Conservation (phyloP, 2,888 invertebrate species). For the Anodontia alba region DNA sequence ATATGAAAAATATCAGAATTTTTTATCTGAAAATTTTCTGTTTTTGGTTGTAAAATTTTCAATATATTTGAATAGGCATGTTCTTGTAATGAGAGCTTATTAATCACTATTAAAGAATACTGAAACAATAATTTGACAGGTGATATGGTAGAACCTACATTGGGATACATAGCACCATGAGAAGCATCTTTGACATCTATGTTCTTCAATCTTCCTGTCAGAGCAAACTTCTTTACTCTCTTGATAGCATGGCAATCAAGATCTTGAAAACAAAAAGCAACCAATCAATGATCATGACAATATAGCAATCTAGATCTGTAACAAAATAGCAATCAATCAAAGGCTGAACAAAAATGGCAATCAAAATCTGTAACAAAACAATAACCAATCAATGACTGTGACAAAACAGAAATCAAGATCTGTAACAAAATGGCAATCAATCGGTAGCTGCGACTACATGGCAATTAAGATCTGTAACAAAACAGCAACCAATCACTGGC, state of each 20-base stretch:
- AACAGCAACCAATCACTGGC: no score
- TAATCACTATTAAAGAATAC: no score
- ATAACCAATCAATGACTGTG: neutral
- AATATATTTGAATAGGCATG: no score
- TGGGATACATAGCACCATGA: slow-evolving; percentile 91
- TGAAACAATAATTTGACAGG: no score
- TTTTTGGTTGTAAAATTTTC: no score
- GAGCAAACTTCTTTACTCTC: slow-evolving; percentile 91
- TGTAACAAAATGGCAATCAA: no score
- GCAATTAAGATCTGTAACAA: no score
- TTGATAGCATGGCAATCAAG: slow-evolving; percentile 92
- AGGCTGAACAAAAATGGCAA: neutral
- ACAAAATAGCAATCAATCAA: neutral
- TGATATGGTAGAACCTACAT: slow-evolving; percentile 87
- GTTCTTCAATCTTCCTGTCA: slow-evolving; percentile 89
- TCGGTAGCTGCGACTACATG: no score
- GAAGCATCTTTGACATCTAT: slow-evolving; percentile 90
- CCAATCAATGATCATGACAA: neutral
- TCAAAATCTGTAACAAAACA: neutral
- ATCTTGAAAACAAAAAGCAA: slow-evolving; percentile 84
- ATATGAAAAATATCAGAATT: no score
- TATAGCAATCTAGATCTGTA: neutral
- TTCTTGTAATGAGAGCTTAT: no score
- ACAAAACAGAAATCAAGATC: no score
- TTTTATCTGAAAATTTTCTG: no score